Percentiles rank a stretch among this genome's conserved stretches.
Evolutionary conservation across 2,113 vertebrate genomes (phyloP).

Genomic region (Zosterops pallidus): DNA sequence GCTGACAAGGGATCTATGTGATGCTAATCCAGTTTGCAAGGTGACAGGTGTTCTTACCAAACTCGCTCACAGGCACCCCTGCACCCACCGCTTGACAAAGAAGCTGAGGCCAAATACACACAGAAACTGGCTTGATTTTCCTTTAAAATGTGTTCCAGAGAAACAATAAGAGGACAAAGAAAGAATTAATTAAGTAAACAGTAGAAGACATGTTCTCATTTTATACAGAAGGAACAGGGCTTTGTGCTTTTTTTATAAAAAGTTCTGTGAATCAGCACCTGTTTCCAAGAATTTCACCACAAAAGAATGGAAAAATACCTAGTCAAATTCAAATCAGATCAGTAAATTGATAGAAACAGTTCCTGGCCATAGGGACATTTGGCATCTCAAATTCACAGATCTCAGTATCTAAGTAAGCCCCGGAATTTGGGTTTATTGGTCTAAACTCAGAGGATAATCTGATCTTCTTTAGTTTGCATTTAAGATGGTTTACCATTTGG

Average conservation of each 20-base stretch:
- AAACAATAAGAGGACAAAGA: background rate
- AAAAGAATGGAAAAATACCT: no score
- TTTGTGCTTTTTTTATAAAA: rapidly evolving
- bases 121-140: background rate
- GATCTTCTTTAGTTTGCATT: background rate
- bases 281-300: background rate
- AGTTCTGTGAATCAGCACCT: background rate
- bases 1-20: background rate
- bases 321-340: background rate
- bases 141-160: background rate
- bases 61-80: rapidly evolving
- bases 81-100: background rate
- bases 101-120: background rate
- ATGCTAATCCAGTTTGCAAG: background rate
- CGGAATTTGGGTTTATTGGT: background rate
- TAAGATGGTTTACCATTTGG: background rate
- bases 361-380: background rate
- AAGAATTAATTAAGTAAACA: background rate
- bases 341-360: background rate
- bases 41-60: background rate
- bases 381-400: background rate
- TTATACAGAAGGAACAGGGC: background rate
- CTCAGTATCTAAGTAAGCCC: background rate
- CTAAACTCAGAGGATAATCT: background rate
- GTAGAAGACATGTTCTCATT: background rate